Base-by-base conservation (phyloP, 2,888 invertebrate species). In the Synergus gifuensis region DNA sequence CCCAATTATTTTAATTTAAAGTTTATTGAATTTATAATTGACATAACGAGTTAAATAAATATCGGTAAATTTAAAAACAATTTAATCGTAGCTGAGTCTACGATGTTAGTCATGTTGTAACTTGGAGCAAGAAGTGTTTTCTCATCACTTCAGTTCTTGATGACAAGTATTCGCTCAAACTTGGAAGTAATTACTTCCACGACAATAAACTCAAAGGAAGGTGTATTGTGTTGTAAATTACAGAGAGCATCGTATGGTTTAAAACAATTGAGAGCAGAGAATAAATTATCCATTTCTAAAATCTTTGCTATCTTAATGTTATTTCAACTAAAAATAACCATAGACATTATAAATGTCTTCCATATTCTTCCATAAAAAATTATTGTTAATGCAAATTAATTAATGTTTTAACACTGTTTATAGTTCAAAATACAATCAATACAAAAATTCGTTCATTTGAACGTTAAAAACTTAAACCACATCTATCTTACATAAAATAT, bases 71-170 rank as follows among this genome's bases (percentile, higher is more conserved):
- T 62, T 28, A 28, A 7, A 7, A 63, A 14, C 7, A 2, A 7
- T 63, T 63, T 36, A 63, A 28, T 16, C 22, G 36, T 12, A 63
- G 28, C 63, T 54, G 2, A n/a, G n/a, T 54, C n/a, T 7, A 8
- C 16, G 63, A 63, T 63, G 44, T 60, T 60, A 3, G 5, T 16
- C 1, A 12, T 5, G 36, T 28, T 5, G 36, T 28, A 62, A 62
- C 22, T 36, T 63, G n/a, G 54, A 54, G 8, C 36, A 63, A 63
- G 63, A 63, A 63, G 63, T 63, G 63, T 63, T 63, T 63, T 63
- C 63, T 63, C 63, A 63, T 63, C 63, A 63, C 63, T 63, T 36
- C 36, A 63, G 63, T 28, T 63, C 54, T n/a, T 54, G 54, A 54
- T 54, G 54, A 54, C 54, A n/a, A 54, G 54, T 5, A 54, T 54